These are phyloP conservation scores for Sphyrna mokarran DNA, from an alignment of 2,113 vertebrate species.

Conservation along the genomic window DNA sequence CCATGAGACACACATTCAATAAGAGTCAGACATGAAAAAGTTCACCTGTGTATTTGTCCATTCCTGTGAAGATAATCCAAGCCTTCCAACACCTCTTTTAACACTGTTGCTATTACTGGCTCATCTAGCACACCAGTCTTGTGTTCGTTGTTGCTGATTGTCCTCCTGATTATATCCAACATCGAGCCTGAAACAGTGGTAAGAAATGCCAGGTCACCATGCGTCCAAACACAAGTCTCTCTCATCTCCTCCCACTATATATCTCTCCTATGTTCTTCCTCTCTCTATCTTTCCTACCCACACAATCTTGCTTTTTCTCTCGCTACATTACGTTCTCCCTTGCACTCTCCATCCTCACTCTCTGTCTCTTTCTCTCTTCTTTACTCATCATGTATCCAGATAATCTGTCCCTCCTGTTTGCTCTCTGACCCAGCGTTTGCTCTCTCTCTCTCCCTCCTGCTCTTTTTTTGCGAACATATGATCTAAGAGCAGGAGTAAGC, in stretches of 20 bases:
- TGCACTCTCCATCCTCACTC: too few relatives aligned
- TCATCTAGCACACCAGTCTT: conserved; percentile 85
- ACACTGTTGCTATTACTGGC: conserved; percentile 88
- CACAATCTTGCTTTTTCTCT: too few relatives aligned
- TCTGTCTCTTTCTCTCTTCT: too few relatives aligned
- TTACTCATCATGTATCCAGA: too few relatives aligned
- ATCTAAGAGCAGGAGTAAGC: too few relatives aligned
- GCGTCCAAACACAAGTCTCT: background rate
- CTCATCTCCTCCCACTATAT: background rate
- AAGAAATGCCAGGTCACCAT: background rate
- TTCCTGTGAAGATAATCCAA: conserved; percentile 96
- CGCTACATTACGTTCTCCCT: too few relatives aligned
- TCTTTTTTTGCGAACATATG: too few relatives aligned
- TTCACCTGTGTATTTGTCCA: conserved; percentile 96
- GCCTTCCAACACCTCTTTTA: conserved; percentile 93
- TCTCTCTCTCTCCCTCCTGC: too few relatives aligned
- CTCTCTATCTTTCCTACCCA: background rate
- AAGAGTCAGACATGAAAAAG: background rate
- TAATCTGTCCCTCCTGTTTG: too few relatives aligned
- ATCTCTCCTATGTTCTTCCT: background rate
- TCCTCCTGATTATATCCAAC: conserved; percentile 97
- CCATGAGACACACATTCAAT: background rate
- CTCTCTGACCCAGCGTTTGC: too few relatives aligned
- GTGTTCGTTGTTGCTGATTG: conserved; percentile 82
- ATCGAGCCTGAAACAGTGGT: conserved; percentile 72